Conservation (phyloP, 2,797 vertebrate species). For the Phrynocephalus forsythii region DNA sequence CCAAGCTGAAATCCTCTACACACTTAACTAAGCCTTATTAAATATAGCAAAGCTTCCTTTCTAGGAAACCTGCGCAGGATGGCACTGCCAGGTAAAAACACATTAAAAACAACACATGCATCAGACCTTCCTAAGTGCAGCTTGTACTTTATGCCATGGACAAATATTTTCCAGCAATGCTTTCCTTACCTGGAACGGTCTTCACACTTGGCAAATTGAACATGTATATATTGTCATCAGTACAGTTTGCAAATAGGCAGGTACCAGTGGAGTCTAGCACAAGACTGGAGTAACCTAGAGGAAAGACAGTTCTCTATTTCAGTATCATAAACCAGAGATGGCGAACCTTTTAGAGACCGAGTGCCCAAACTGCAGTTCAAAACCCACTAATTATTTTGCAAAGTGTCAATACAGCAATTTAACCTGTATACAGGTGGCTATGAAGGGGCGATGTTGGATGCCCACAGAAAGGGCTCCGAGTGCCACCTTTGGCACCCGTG, state of each 20-base stretch:
- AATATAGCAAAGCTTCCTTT: background rate
- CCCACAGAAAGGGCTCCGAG: too few species aligned
- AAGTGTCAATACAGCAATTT: too few species aligned
- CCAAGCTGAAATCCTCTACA: background rate
- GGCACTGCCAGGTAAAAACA: background rate
- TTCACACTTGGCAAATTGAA: constrained; percentile 89
- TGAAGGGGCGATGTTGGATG: too few species aligned
- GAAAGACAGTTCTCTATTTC: constrained; percentile 1
- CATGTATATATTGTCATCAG: constrained; percentile 96
- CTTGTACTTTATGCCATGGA: background rate
- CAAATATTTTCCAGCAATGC: background rate
- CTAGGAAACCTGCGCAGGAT: background rate
- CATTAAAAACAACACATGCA: background rate
- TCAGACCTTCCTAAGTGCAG: background rate
- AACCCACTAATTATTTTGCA: too few species aligned
- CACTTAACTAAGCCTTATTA: background rate
- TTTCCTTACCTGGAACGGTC: constrained; percentile 85
- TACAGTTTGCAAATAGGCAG: constrained; percentile 93
- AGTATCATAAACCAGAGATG: background rate
- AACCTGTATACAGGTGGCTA: too few species aligned
- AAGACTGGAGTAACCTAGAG: constrained; percentile 92
- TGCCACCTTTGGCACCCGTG: too few species aligned
- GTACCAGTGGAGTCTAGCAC: constrained; percentile 88
- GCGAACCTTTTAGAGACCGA: too few species aligned
- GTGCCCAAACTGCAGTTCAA: too few species aligned